Evolutionary conservation across 2,888 invertebrate genomes (phyloP), one percentile per base, ranked within the genome.

Genomic region (Listrodromus nycthemerus): DNA sequence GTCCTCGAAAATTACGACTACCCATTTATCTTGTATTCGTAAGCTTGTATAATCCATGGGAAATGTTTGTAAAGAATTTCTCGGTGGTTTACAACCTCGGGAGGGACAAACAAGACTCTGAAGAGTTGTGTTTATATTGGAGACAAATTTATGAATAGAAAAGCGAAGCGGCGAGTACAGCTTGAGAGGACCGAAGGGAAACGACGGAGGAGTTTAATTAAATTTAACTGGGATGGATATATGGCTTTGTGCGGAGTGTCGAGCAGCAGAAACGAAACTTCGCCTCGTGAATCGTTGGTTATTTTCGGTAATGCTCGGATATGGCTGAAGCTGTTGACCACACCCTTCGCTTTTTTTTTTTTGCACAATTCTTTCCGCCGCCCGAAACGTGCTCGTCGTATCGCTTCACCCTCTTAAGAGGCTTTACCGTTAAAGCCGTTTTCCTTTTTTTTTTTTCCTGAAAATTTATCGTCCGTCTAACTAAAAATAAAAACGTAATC

Each of bases 371-470:
- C 61, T 61, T 27, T 30, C 16, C 30, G 30, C 61, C 61, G 30
- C 5, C 13, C 27, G 61, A 61, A 27, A 61, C 61, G 61, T 61
- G 61, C 27, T n/a, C n/a, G 61, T 61, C 27, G 16, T 27, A 13
- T 30, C 61, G 27, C 16, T 61, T 61, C 27, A 61, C 61, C 61
- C 30, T 30, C 61, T 61, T 61, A 61, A 61, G 61, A n/a, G 27
- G 30, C 30, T 61, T 61, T n/a, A 7, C 27, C 61, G 27, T 61
- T 16, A 61, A 16, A 30, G 30, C 58, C 16, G 5, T 27, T 24
- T 27, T 16, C 16, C 16, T 30, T 21, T 7, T 3, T 55, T 6
- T 55, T 24, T 24, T 24, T 55, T 21, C 19, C 19, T 19, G 21
- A 2, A 52, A 5, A 52, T 52, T 21, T 52, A 41, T 41, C 41